Evolutionary conservation across 2,888 invertebrate species (phyloP).

Genomic region (Cosmia pyralina): DNA sequence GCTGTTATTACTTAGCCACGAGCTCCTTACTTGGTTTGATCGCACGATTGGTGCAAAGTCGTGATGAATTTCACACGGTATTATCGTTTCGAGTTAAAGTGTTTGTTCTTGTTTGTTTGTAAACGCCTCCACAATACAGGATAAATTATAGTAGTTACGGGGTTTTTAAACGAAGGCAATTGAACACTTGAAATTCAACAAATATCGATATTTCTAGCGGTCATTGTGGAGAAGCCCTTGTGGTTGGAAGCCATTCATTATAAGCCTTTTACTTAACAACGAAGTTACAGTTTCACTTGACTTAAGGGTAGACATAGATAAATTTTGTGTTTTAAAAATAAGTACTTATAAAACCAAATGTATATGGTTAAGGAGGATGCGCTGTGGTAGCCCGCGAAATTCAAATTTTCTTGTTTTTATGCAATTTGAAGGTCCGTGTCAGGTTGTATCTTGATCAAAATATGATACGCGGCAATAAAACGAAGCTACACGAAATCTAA

Average conservation of each 20-base stretch:
- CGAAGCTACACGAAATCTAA: too few species aligned
- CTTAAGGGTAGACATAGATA: neutral
- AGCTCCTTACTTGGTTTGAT: slow-evolving; percentile 13
- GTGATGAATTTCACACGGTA: neutral
- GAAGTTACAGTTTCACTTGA: slow-evolving; percentile 6
- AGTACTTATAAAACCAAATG: too few species aligned
- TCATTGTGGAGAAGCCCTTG: slow-evolving; percentile 34
- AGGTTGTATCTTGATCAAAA: too few species aligned
- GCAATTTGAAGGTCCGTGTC: too few species aligned
- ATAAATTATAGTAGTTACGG: neutral
- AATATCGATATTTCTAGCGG: slow-evolving; percentile 30
- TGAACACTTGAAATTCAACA: neutral
- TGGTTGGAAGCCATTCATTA: slow-evolving; percentile 18
- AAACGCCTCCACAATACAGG: neutral
- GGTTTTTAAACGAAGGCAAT: neutral
- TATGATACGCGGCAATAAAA: too few species aligned
- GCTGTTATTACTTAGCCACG: too few species aligned
- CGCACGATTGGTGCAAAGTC: neutral
- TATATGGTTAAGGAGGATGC: too few species aligned
- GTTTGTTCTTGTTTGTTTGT: neutral
- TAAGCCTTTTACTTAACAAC: slow-evolving; percentile 27
- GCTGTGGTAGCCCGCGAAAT: too few species aligned
- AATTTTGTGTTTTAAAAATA: too few species aligned
- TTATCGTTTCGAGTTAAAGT: neutral
- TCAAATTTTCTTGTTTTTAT: too few species aligned